phyloP scores from a whole-genome alignment of 2,113 vertebrate genomes.

The Pseudorectes ferrugineus region DNA sequence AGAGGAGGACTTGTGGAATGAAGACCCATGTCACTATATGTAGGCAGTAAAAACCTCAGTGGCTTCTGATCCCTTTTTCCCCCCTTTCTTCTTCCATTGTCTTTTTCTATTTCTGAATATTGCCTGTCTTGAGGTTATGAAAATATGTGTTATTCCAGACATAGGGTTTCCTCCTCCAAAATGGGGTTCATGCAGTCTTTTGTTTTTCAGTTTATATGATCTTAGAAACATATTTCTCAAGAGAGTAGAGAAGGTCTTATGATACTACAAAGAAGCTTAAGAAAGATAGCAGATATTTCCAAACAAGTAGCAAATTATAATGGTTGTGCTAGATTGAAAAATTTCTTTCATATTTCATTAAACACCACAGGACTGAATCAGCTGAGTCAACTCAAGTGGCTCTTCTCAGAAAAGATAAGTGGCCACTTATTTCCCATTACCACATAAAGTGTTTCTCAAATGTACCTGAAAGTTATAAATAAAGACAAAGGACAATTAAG shows the following conservation, averaged over 20 bases:
- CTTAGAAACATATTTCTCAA: neutral
- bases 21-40: neutral
- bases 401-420: conserved; percentile 15
- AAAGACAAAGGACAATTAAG: neutral
- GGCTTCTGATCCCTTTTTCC: neutral
- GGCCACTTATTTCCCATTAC: neutral
- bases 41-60: neutral
- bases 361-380: neutral
- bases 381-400: neutral
- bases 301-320: neutral
- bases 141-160: neutral
- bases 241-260: neutral
- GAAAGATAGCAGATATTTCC: neutral
- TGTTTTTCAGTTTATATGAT: neutral
- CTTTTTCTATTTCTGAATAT: neutral
- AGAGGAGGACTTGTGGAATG: fast-evolving
- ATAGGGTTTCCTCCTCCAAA: neutral
- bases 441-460: neutral
- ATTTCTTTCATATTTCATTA: neutral
- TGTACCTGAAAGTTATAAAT: neutral
- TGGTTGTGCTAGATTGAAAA: neutral
- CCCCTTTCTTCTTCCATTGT: neutral
- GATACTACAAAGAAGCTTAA: neutral
- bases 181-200: neutral
- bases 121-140: neutral